phyloP scores from a whole-genome alignment of 1,140 invertebrate genomes.

The Acyrthosiphon pisum region DNA sequence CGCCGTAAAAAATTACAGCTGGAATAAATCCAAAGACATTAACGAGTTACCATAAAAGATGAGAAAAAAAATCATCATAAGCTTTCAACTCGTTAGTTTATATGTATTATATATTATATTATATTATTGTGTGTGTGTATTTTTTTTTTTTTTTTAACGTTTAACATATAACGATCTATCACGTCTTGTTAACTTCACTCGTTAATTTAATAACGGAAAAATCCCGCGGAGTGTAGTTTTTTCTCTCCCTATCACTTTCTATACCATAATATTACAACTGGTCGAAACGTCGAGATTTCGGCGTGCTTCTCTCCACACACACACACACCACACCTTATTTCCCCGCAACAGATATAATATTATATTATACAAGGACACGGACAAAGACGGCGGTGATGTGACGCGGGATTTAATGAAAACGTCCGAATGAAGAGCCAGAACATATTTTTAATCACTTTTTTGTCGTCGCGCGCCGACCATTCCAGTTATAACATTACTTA shows the following conservation, averaged over 20 bases:
- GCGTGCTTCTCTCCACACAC: background rate
- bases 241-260: background rate
- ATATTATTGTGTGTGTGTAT: background rate
- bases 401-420: background rate
- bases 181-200: constrained; percentile 37
- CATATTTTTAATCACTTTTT: constrained; percentile 28
- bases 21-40: constrained; percentile 33
- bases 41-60: constrained; percentile 36
- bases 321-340: background rate
- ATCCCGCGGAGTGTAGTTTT: background rate
- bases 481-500: constrained; percentile 11
- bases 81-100: constrained; percentile 35
- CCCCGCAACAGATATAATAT: background rate
- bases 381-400: background rate
- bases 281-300: constrained; percentile 13
- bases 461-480: background rate
- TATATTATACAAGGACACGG: background rate
- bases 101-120: background rate
- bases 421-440: background rate
- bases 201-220: constrained; percentile 38
- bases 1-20: constrained; percentile 15
- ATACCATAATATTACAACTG: background rate
- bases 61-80: constrained; percentile 32
- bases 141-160: background rate
- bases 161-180: constrained; percentile 33